Evolutionary conservation across 2,797 vertebrate species (phyloP).

Genomic region (Schizothorax lantsangensis): DNA sequence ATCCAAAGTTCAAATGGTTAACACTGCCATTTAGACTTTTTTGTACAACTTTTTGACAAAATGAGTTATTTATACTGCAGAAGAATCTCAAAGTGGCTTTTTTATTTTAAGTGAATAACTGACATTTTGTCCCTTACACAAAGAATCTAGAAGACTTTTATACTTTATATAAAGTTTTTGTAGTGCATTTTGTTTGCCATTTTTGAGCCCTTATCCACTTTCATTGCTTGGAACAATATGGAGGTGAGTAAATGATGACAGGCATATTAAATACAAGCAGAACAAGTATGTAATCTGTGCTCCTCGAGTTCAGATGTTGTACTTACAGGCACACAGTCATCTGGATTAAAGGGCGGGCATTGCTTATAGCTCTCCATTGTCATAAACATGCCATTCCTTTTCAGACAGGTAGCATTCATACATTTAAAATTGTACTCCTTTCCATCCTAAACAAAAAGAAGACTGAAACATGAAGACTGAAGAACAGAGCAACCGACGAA

Average conservation of each 20-base stretch:
- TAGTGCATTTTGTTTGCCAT: neutral
- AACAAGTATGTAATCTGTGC: neutral
- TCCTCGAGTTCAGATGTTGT: slow-evolving; percentile 66
- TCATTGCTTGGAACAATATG: neutral
- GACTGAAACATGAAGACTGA: slow-evolving; percentile 2
- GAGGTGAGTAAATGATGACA: neutral
- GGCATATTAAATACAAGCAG: neutral
- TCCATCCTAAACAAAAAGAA: slow-evolving; percentile 54
- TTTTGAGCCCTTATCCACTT: neutral
- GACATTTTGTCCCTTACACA: neutral
- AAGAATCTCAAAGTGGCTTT: neutral
- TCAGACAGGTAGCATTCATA: slow-evolving; percentile 80
- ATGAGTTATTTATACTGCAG: neutral
- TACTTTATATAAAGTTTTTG: neutral
- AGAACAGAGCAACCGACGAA: slow-evolving; percentile 55
- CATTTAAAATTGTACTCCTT: slow-evolving; percentile 80
- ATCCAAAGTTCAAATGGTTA: neutral
- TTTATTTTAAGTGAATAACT: neutral
- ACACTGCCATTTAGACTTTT: neutral
- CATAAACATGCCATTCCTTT: slow-evolving; percentile 71
- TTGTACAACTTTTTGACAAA: neutral
- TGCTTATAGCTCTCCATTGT: slow-evolving; percentile 75
- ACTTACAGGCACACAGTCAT: slow-evolving; percentile 67
- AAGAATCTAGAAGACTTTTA: neutral
- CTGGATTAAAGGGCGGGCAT: slow-evolving; percentile 74